These are phyloP conservation scores for Cichlasoma orientale DNA, from an alignment of 2,797 vertebrate genomes.

Conservation along the genomic window DNA sequence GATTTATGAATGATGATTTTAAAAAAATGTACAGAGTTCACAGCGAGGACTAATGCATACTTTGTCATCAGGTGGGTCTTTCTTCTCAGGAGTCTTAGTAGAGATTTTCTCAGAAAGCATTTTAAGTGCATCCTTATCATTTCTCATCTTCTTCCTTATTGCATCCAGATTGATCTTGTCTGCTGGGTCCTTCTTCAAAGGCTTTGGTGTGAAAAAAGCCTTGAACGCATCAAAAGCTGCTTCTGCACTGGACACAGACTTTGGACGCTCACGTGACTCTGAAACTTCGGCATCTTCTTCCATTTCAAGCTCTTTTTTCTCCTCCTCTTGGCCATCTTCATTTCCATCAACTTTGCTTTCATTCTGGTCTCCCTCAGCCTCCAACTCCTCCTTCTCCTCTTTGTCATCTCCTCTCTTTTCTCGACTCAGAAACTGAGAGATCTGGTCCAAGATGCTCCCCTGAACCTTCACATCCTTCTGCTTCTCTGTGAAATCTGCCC, in stretches of 20 bases:
- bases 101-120: constrained; percentile 87
- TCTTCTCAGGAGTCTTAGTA: constrained; percentile 74
- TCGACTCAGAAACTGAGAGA: constrained; percentile 87
- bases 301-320: constrained; percentile 6
- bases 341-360: neutral
- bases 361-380: constrained; percentile 15
- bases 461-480: constrained; percentile 61
- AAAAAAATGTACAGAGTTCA: neutral
- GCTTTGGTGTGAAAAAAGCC: constrained; percentile 89
- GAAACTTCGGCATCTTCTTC: constrained; percentile 16
- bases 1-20: neutral
- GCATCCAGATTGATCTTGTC: constrained; percentile 85
- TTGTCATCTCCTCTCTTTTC: constrained; percentile 81
- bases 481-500: constrained; percentile 21
- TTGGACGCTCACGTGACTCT: constrained; percentile 43
- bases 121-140: constrained; percentile 87
- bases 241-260: constrained; percentile 78
- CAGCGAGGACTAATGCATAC: constrained; percentile 72
- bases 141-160: constrained; percentile 86
- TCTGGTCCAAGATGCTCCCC: constrained; percentile 87
- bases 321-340: constrained; percentile 6
- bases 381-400: constrained; percentile 45
- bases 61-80: constrained; percentile 78
- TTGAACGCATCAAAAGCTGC: constrained; percentile 93
- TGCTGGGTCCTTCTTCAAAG: constrained; percentile 83